Conservation (phyloP, 2,888 invertebrate species). For the Thelaira solivaga region DNA sequence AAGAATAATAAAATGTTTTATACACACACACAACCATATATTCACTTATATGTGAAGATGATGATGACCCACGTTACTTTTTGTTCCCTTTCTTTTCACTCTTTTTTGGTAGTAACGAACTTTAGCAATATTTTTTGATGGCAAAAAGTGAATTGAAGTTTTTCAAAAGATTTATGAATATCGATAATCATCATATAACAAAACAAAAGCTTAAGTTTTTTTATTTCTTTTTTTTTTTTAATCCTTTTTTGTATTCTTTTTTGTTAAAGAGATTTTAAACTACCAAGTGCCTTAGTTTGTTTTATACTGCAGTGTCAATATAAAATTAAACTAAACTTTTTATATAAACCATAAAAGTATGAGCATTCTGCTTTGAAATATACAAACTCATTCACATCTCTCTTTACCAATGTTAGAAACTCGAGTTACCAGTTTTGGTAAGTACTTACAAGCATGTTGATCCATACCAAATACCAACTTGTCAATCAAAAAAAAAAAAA, state of each 20-base stretch:
- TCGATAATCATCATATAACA: constrained; percentile 28
- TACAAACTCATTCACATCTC: constrained; percentile 40
- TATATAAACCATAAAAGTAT: constrained; percentile 26
- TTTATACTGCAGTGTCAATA: constrained; percentile 2
- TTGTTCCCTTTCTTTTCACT: constrained; percentile 14
- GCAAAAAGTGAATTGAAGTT: constrained; percentile 49
- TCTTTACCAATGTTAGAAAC: constrained; percentile 44
- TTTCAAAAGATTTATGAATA: constrained; percentile 44
- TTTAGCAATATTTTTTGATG: constrained; percentile 33
- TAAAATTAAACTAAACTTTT: constrained; percentile 13
- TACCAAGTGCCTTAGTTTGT: constrained; percentile 10
- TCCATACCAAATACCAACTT: constrained; percentile 69
- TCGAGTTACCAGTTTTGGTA: constrained; percentile 58
- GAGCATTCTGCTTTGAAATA: constrained; percentile 10
- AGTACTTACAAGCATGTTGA: constrained; percentile 59
- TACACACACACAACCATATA: constrained; percentile 26
- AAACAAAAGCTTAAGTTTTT: not conserved
- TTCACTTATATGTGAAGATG: constrained; percentile 6
- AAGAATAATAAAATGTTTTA: constrained; percentile 45
- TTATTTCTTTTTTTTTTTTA: too few species aligned
- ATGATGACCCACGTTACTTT: constrained; percentile 24
- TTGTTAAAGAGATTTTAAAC: too few species aligned
- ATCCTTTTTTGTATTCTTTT: too few species aligned
- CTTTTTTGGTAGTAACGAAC: constrained; percentile 49
- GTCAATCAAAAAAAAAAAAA: constrained; percentile 68